Conservation (phyloP, 1,140 invertebrate species). For the Rhizoglyphus robini region DNA sequence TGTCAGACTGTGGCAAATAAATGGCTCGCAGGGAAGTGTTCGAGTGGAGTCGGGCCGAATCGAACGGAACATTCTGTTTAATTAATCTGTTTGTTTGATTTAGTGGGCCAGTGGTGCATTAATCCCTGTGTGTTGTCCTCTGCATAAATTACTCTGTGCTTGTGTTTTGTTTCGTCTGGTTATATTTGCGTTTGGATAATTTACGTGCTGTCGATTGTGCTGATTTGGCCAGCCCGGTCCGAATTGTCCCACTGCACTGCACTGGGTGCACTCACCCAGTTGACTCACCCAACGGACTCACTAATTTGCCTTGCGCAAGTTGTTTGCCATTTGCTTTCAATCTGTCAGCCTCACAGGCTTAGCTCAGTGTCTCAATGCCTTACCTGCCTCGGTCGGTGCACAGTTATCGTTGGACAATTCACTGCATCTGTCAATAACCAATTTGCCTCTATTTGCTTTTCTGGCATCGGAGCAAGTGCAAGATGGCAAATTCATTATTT, state of each 20-base stretch:
- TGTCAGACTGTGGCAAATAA: neutral
- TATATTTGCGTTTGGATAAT: neutral
- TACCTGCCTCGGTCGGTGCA: neutral
- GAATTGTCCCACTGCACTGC: no score
- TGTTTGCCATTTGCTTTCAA: no score
- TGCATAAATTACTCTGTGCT: conserved; percentile 1
- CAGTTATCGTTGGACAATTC: neutral
- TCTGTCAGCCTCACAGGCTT: no score
- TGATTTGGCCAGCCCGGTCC: no score
- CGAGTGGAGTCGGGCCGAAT: neutral
- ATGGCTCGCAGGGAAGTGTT: neutral
- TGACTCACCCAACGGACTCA: no score
- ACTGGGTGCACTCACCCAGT: no score
- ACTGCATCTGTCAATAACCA: conserved; percentile 9
- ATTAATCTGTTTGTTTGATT: conserved; percentile 12
- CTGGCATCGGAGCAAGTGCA: neutral
- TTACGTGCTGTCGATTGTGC: neutral
- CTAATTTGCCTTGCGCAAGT: no score
- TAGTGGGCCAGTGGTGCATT: neutral
- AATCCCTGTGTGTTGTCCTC: neutral
- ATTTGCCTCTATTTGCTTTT: neutral
- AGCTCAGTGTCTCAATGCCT: neutral
- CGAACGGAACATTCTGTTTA: neutral
- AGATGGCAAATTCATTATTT: neutral
- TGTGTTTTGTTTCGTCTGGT: neutral